Evolutionary conservation across 2,888 invertebrate species (phyloP).

Genomic region (Limenitis camilla): DNA sequence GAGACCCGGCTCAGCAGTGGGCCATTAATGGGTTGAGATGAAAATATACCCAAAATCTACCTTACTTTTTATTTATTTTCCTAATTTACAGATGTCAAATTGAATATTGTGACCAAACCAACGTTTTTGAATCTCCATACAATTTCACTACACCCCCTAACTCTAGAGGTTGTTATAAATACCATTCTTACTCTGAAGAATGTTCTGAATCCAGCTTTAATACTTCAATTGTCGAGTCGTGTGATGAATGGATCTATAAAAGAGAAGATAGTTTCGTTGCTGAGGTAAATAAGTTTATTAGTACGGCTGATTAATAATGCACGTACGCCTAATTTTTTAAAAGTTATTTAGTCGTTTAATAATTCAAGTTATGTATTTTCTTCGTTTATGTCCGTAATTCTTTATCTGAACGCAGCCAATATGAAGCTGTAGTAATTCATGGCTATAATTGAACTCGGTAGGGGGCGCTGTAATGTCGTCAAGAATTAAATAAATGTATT

Average conservation of each 20-base stretch:
- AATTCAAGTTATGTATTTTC: too few species aligned
- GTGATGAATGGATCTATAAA: constrained; percentile 32
- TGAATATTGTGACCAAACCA: constrained; percentile 26
- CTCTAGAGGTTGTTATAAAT: constrained; percentile 30
- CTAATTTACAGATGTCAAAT: constrained; percentile 30
- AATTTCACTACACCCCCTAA: constrained; percentile 28
- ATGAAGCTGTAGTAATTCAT: too few species aligned
- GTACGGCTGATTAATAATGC: too few species aligned
- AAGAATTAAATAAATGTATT: too few species aligned
- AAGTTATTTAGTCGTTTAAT: too few species aligned
- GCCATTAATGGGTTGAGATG: too few species aligned
- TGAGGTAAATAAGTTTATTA: constrained; percentile 27
- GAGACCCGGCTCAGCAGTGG: too few species aligned
- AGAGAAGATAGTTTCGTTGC: constrained; percentile 31
- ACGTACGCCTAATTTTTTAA: too few species aligned
- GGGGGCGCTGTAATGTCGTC: too few species aligned
- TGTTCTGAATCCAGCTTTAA: constrained; percentile 28
- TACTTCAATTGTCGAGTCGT: constrained; percentile 24
- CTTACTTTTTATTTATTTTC: neutral
- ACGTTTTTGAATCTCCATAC: constrained; percentile 21
- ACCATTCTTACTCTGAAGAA: constrained; percentile 20
- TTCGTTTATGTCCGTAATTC: too few species aligned
- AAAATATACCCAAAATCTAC: neutral
- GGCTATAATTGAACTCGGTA: too few species aligned
- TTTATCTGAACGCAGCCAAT: too few species aligned